Conservation (phyloP, 2,113 vertebrate species). For the Raphicerus campestris region DNA sequence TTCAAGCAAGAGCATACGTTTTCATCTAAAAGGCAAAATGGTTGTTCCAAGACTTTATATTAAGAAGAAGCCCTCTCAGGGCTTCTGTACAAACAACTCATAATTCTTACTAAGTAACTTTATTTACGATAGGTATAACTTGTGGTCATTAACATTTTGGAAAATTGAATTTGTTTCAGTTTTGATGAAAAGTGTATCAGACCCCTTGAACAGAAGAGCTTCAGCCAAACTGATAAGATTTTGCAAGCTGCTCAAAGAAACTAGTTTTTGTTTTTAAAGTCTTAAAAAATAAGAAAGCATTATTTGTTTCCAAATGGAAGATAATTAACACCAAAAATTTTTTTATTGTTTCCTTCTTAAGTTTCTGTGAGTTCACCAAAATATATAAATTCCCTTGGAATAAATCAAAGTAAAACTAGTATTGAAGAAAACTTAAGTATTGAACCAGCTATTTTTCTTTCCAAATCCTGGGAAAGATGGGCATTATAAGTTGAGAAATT, state of each 20-base stretch:
- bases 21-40: slow-evolving; percentile 20
- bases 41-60: background rate
- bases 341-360: slow-evolving; percentile 48
- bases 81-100: background rate
- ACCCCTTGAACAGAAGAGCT: background rate
- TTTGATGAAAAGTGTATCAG: slow-evolving; percentile 44
- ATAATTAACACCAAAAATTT: slow-evolving; percentile 61
- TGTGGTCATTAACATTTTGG: slow-evolving; percentile 1
- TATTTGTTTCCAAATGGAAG: slow-evolving; percentile 72
- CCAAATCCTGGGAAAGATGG: background rate
- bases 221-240: background rate
- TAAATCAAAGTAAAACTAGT: background rate
- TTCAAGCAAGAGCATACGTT: slow-evolving; percentile 22
- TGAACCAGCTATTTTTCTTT: background rate
- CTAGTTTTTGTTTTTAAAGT: slow-evolving; percentile 59
- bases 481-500: slow-evolving; percentile 11
- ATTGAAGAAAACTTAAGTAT: slow-evolving; percentile 30
- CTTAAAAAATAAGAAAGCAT: slow-evolving; percentile 48
- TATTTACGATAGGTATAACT: slow-evolving; percentile 29
- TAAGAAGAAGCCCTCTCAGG: background rate
- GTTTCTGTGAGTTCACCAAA: slow-evolving; percentile 46
- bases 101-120: slow-evolving; percentile 29
- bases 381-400: slow-evolving; percentile 19
- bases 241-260: slow-evolving; percentile 38
- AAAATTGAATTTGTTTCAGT: slow-evolving; percentile 43